Evolutionary conservation across 2,113 vertebrate species (phyloP).

Genomic region (Nestor notabilis): DNA sequence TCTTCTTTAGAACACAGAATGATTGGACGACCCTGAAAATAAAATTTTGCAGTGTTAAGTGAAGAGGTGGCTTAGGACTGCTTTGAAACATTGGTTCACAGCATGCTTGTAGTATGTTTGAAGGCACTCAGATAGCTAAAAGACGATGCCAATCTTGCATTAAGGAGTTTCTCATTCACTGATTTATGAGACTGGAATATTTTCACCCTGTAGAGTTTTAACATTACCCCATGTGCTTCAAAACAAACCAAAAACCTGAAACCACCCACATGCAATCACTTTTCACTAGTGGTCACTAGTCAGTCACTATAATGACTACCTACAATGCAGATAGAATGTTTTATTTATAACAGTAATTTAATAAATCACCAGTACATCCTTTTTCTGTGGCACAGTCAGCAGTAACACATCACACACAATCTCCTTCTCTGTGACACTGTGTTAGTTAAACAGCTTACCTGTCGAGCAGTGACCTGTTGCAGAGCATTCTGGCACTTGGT

Average conservation of each 20-base stretch:
- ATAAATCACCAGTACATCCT: not conserved
- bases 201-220: not conserved
- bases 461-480: conserved; percentile 91
- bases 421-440: not conserved
- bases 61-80: not conserved
- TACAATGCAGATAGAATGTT: not conserved
- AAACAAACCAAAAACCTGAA: not conserved
- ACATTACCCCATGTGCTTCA: not conserved
- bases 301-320: not conserved
- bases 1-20: conserved; percentile 91
- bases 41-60: not conserved
- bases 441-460: conserved; percentile 71
- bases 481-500: conserved; percentile 94
- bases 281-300: not conserved
- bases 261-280: not conserved
- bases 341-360: not conserved
- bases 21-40: conserved; percentile 89
- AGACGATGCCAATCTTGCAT: not conserved
- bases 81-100: not conserved
- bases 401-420: not conserved
- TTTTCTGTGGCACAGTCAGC: not conserved
- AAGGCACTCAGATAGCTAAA: not conserved
- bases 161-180: not conserved
- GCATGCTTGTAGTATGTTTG: not conserved
- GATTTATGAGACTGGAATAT: not conserved